Evolutionary conservation across 2,888 invertebrate species (phyloP).

Genomic region (Cynaeus angustus): DNA sequence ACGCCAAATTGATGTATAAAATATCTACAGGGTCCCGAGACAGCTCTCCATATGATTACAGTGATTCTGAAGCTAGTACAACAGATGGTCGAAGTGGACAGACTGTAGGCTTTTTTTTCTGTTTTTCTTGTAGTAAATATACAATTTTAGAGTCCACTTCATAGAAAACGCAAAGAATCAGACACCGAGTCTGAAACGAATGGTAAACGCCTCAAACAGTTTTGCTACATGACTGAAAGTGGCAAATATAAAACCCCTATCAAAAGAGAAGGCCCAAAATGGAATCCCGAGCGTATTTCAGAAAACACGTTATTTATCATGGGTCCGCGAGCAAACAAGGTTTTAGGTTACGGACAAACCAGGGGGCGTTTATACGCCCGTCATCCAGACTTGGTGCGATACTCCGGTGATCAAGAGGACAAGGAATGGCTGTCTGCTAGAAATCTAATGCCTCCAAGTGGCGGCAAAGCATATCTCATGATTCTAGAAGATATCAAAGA

Average conservation of each 20-base stretch:
- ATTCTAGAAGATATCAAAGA: slow-evolving; percentile 86
- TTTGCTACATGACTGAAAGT: slow-evolving; percentile 69
- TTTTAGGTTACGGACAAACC: slow-evolving; percentile 83
- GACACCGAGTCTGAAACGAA: slow-evolving; percentile 79
- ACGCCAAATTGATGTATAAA: slow-evolving; percentile 82
- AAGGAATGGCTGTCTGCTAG: slow-evolving; percentile 87
- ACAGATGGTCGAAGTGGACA: slow-evolving; percentile 73
- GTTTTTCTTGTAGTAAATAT: slow-evolving; percentile 12
- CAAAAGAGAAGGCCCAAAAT: slow-evolving; percentile 77
- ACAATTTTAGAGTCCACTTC: slow-evolving; percentile 73
- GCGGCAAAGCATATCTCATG: slow-evolving; percentile 87
- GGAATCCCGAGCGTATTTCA: slow-evolving; percentile 83
- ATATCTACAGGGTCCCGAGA: slow-evolving; percentile 72
- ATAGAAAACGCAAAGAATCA: slow-evolving; percentile 78
- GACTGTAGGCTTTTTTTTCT: slow-evolving; percentile 63
- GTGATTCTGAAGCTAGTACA: slow-evolving; percentile 74
- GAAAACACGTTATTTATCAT: slow-evolving; percentile 85
- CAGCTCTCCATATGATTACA: slow-evolving; percentile 74
- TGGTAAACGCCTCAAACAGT: slow-evolving; percentile 65
- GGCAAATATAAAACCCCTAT: slow-evolving; percentile 72
- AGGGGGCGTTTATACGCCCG: slow-evolving; percentile 84
- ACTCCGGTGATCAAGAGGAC: slow-evolving; percentile 86
- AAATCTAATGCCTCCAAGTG: slow-evolving; percentile 84
- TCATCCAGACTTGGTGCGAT: slow-evolving; percentile 84
- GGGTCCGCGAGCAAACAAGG: slow-evolving; percentile 85